Base-by-base conservation (phyloP, 1,140 invertebrate species). In the Lanistes nyassanus region DNA sequence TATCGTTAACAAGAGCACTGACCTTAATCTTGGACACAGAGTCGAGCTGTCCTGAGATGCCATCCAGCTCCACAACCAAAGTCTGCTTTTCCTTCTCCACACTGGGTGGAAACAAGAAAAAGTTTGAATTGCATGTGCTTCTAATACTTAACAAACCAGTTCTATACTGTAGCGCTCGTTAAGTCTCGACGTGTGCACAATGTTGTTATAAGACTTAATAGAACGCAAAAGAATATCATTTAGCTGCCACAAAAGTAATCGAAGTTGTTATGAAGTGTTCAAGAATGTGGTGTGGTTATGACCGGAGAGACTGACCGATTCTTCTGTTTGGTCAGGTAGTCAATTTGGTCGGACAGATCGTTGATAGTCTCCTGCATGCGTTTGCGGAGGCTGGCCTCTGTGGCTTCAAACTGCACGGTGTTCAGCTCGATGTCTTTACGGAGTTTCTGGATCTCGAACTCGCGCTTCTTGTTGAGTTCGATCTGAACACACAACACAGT, bases 81-180 rank as follows among this genome's bases (percentile, higher is more conserved):
- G 82, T 82, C 34, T 83, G 81, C 77, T 88, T 89, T 74, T 90
- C 89, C 77, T 90, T 90, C 77, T 90, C 89, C 36, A 82, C 77
- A 73, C 88, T 89, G 76, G 5, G 81, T 75, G 37, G 51, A 74
- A 73, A 76, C 67, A 39, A 62, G 34, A 64, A 36, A 13, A 73
- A 34, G 31, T 55, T 47, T 53, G 9, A 70, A 16, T 36, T 0
- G 2, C n/a, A 23, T 2, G 29, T 21, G 21, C 1, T 65, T 65
- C n/a, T 23, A 60, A 11, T 1, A 47, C 5, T 16, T 47, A n/a
- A n/a, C n/a, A n/a, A n/a, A n/a, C n/a, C n/a, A n/a, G n/a, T n/a
- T n/a, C n/a, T n/a, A n/a, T n/a, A n/a, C n/a, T n/a, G n/a, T n/a
- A n/a, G n/a, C n/a, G n/a, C n/a, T n/a, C n/a, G n/a, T n/a, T n/a